Conservation (phyloP, 2,888 invertebrate genomes). For the Mesoligia furuncula region DNA sequence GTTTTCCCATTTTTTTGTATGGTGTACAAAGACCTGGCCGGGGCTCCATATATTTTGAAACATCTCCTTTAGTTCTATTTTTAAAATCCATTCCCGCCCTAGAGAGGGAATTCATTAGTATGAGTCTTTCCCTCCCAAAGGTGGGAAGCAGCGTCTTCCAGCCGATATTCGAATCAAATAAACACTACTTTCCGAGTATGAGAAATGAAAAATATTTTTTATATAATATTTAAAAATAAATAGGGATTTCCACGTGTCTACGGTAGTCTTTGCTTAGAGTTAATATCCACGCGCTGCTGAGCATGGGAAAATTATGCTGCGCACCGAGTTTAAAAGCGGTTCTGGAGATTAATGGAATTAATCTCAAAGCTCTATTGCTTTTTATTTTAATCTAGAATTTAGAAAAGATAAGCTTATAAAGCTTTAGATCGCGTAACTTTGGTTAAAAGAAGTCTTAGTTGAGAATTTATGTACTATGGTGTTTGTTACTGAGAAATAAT, state of each 20-base stretch:
- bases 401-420: conserved; percentile 10
- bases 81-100: no score
- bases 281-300: conserved; percentile 52
- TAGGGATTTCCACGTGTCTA: conserved; percentile 31
- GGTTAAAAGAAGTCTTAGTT: background rate
- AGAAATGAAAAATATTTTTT: background rate
- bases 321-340: conserved; percentile 53
- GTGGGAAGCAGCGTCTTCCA: no score
- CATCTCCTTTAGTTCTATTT: no score
- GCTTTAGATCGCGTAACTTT: background rate
- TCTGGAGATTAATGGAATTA: conserved; percentile 56
- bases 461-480: background rate
- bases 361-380: conserved; percentile 49
- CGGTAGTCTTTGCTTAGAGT: conserved; percentile 48
- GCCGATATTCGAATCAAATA: no score
- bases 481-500: background rate
- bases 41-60: no score
- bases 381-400: conserved; percentile 44
- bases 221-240: background rate
- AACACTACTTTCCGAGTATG: no score
- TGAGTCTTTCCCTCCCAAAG: no score
- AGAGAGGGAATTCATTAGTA: no score
- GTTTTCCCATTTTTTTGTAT: no score
- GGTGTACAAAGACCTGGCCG: no score
- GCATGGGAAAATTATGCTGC: conserved; percentile 52